phyloP scores from a whole-genome alignment of 1,140 invertebrate species.

The Heliconius hewitsoni region DNA sequence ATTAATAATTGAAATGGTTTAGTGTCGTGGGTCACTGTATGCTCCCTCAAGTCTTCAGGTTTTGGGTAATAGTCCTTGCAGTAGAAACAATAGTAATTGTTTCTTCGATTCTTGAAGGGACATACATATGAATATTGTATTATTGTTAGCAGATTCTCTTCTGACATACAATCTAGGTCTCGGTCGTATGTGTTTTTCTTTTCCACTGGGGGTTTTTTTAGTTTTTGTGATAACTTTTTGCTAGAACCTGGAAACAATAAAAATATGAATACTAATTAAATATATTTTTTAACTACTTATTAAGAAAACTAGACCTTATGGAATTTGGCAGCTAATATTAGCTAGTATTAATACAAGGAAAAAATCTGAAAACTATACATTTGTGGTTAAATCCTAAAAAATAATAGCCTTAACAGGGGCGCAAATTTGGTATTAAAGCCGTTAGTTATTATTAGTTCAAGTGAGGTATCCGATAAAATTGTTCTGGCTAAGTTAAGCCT shows the following conservation, averaged over 20 bases:
- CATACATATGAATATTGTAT: constrained; percentile 73
- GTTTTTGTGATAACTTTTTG: constrained; percentile 46
- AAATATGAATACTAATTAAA: background rate
- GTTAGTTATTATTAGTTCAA: too few relatives aligned
- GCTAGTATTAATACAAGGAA: too few relatives aligned
- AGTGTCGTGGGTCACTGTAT: constrained; percentile 68
- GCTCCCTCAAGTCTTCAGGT: constrained; percentile 71
- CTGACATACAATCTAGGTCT: constrained; percentile 71
- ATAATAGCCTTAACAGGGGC: too few relatives aligned
- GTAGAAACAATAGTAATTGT: constrained; percentile 77
- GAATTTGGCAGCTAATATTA: too few relatives aligned
- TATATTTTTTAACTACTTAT: too few relatives aligned
- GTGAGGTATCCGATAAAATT: too few relatives aligned
- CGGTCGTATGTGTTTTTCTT: constrained; percentile 68
- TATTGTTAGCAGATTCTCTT: constrained; percentile 69
- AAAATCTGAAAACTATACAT: too few relatives aligned
- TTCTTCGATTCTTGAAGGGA: constrained; percentile 73
- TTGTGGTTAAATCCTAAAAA: too few relatives aligned
- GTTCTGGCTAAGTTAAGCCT: too few relatives aligned
- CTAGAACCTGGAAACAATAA: constrained; percentile 44
- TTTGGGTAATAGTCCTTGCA: constrained; percentile 75
- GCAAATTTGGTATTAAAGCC: too few relatives aligned
- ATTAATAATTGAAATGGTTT: constrained; percentile 71
- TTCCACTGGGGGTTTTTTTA: constrained; percentile 59
- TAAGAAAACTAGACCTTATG: too few relatives aligned